Conservation (phyloP, 2,113 vertebrate species). For the Paramormyrops kingsleyae region DNA sequence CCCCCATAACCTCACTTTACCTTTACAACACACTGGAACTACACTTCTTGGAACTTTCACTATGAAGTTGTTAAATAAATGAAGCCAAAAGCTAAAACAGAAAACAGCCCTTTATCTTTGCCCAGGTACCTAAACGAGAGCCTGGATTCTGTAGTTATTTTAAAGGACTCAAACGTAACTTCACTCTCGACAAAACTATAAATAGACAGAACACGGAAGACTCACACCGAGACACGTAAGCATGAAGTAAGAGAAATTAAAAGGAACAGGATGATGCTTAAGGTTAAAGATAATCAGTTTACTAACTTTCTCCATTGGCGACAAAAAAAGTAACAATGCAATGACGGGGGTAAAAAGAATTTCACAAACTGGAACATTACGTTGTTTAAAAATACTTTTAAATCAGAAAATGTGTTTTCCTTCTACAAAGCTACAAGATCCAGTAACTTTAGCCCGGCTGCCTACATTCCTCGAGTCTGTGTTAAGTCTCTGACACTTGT, state of each 20-base stretch:
- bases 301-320: neutral
- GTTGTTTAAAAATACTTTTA: neutral
- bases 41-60: neutral
- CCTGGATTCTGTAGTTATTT: neutral
- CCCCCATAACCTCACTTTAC: neutral
- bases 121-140: neutral
- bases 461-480: slow-evolving; percentile 42
- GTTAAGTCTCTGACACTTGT: neutral
- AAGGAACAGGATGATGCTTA: neutral
- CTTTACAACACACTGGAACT: neutral
- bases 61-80: neutral
- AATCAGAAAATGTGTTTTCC: neutral
- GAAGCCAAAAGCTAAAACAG: neutral
- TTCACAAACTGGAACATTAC: neutral
- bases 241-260: too few species aligned
- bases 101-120: neutral
- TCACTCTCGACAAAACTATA: neutral
- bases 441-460: slow-evolving; percentile 25
- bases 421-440: slow-evolving; percentile 30
- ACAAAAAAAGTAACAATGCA: neutral
- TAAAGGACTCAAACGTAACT: neutral
- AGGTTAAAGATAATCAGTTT: neutral
- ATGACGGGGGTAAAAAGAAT: neutral
- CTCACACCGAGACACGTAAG: neutral
- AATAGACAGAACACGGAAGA: neutral